These are phyloP conservation scores for Ceryle rudis DNA, from an alignment of 2,797 vertebrate genomes.

Conservation along the genomic window DNA sequence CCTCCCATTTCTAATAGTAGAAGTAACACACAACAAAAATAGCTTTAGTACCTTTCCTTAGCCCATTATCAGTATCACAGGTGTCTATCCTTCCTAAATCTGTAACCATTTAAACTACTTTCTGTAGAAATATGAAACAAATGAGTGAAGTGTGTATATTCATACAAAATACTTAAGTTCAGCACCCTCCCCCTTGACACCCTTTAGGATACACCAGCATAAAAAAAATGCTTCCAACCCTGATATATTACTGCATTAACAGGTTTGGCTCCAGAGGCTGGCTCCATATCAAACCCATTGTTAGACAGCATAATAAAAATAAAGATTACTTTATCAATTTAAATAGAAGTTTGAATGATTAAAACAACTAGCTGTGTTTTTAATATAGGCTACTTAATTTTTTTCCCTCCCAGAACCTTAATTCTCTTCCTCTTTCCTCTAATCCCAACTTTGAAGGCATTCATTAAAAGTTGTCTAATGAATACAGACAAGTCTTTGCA, in stretches of 20 bases:
- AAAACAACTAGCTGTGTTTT: conserved; percentile 39
- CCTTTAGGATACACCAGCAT: background rate
- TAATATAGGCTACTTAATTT: conserved; percentile 20
- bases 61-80: background rate
- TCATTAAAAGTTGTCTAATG: conserved; percentile 50
- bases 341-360: conserved; percentile 52
- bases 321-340: conserved; percentile 63
- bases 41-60: background rate
- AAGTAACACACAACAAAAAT: background rate
- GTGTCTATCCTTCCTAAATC: background rate
- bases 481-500: conserved; percentile 62
- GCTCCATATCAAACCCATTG: conserved; percentile 45
- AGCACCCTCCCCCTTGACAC: background rate
- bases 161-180: background rate
- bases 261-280: conserved; percentile 50
- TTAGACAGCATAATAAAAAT: conserved; percentile 43
- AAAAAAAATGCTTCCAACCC: conserved; percentile 1
- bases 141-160: background rate
- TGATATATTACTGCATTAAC: conserved; percentile 15
- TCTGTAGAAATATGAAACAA: background rate
- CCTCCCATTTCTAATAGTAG: background rate
- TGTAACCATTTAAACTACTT: background rate
- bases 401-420: conserved; percentile 24
- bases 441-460: conserved; percentile 56
- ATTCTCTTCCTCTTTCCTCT: conserved; percentile 51